Evolutionary conservation across 2,113 vertebrate species (phyloP), one percentile per base, ranked within the genome.

Genomic region (Phodopus roborovskii): DNA sequence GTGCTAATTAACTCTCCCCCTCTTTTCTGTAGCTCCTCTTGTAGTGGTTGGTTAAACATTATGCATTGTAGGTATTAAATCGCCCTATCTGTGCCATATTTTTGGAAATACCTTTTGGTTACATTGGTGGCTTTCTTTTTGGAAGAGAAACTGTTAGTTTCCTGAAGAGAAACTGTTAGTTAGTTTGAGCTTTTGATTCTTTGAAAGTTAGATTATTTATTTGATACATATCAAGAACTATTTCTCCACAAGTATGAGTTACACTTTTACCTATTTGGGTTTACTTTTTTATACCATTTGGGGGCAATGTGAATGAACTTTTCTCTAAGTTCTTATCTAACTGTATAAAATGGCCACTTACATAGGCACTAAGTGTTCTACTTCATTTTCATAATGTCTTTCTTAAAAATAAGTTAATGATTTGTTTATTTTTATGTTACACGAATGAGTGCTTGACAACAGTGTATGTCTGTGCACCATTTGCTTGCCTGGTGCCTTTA

Each of bases 41-140:
- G 16, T 83, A 60, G 33, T 62, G 26, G 45, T 5, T 91, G 24
- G 53, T 33, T 56, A 58, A 42, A 42, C 1, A 56, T 22, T 53
- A 64, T n/a, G 48, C 2, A 62, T 48, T 24, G 56, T 2, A 95
- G 42, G 68, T 58, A 81, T 53, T 86, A 94, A 88, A 71, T 58
- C n/a, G 91, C 73, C 83, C 10, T 42, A 36, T 30, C 42, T 90
- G 50, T 70, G 75, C 16, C 28, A 11, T 28, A 28, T 53, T 90
- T 92, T 95, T 36, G 62, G n/a, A 96, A 96, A 92, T 71, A 91
- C 60, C 16, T 94, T 75, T 85, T 60, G 36, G 85, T 94, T 74
- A 89, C 24, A 45, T 48, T 48, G 82, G 0, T 42, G 42, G 0
- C 15, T 73, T 62, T 2, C 10, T 78, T 93, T 83, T 86, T 45